Conservation (phyloP, 2,888 invertebrate species). For the Melangyna quadrimaculata region DNA sequence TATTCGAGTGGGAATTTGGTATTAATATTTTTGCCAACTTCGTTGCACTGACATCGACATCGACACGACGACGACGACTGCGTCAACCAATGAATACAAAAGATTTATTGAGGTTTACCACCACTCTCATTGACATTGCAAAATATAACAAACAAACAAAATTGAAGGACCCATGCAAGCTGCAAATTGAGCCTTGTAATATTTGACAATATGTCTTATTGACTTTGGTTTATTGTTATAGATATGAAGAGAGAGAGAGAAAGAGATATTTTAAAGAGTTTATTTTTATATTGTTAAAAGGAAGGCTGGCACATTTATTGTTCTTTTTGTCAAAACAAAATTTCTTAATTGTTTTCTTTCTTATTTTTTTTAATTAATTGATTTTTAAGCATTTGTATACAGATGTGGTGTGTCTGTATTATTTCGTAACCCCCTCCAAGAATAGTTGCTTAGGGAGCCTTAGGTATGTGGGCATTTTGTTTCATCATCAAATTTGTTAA, state of each 20-base stretch:
- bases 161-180: constrained; percentile 20
- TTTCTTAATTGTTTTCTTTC: background rate
- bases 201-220: constrained; percentile 28
- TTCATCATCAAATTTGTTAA: too few relatives aligned
- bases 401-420: too few relatives aligned
- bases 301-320: background rate
- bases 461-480: too few relatives aligned
- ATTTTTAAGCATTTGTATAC: background rate
- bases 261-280: background rate
- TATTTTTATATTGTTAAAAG: background rate
- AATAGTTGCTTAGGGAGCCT: too few relatives aligned
- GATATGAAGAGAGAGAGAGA: background rate
- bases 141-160: background rate
- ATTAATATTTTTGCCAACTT: background rate
- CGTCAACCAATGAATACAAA: background rate
- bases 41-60: background rate
- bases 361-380: background rate
- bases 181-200: constrained; percentile 32
- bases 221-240: background rate
- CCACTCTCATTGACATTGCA: constrained; percentile 13
- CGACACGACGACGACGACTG: background rate
- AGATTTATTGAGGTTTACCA: constrained; percentile 49
- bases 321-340: constrained; percentile 12
- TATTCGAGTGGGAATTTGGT: background rate
- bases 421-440: too few relatives aligned